Evolutionary conservation across 2,888 invertebrate species (phyloP), one percentile per base, ranked within the genome.

Genomic region (Sipunculus nudus): DNA sequence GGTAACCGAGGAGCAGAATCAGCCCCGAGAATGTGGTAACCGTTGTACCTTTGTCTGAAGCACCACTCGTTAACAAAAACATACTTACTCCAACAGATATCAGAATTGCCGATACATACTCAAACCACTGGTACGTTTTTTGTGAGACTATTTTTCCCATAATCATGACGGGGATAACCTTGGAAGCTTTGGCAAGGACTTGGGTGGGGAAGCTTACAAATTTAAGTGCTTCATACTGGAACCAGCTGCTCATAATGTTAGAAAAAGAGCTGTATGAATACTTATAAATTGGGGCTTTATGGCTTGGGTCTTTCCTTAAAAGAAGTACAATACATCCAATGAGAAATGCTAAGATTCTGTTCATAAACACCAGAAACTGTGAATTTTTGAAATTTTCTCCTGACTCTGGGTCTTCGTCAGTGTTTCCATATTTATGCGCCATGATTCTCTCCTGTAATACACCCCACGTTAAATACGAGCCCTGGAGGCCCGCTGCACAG

Each of bases 241-340:
- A 98, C 98, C 98, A 99, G 48, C 96, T 96, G 81, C 96, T 96
- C 88, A 99, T 89, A 68, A 98, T 93, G 84, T 99, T 99, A 19
- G 96, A 95, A 76, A 99, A 90, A 3, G 97, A 94, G 79, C 96
- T 95, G 86, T 91, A 98, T 0, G 92, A 91, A 85, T 96, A 98
- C 85, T 95, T 93, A 85, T 94, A 96, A 13, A 96, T 86, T 0
- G 99, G 97, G 54, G 93, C 92, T 26, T 89, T 88, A 76, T 92
- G 91, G 5, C 66, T 64, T 3, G 81, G 80, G 65, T 80, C 80
- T 23, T 63, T 53, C 50, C 49, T 47, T 4, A 65, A 5, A 2
- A 32, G 1, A 16, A 47, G 25, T 21, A 53, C 59, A 10, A 68
- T 28, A 29, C 76, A 60, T 25, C 78, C 78, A 31, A 80, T 73